Evolutionary conservation across 1,140 invertebrate species (phyloP).

Genomic region (Mercenaria mercenaria): DNA sequence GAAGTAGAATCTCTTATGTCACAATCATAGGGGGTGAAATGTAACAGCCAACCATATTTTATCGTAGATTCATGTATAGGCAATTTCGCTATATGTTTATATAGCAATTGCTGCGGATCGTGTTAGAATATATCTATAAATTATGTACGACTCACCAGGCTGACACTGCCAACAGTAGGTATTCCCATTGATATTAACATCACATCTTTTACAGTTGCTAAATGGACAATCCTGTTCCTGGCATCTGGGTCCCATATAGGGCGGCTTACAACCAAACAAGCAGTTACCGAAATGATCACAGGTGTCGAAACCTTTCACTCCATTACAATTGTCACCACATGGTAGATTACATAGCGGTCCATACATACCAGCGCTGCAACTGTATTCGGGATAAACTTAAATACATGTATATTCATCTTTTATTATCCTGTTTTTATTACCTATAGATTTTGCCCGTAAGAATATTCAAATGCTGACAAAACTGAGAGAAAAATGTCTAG

Average conservation of each 20-base stretch:
- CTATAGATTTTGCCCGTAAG: background rate
- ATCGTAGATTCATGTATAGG: no score
- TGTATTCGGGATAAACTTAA: background rate
- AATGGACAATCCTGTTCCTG: slow-evolving; percentile 26
- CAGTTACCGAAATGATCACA: slow-evolving; percentile 46
- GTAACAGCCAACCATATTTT: no score
- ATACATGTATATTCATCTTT: background rate
- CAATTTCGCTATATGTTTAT: no score
- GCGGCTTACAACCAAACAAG: slow-evolving; percentile 29
- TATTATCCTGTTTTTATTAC: background rate
- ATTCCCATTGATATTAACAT: background rate
- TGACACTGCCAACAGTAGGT: slow-evolving; percentile 28
- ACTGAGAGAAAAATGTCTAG: no score
- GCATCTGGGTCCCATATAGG: slow-evolving; percentile 20
- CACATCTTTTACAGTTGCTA: slow-evolving; percentile 34
- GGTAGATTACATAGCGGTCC: slow-evolving; percentile 21
- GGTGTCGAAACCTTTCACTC: background rate
- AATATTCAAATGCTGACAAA: background rate
- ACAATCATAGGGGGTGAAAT: no score
- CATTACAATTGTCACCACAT: slow-evolving; percentile 42
- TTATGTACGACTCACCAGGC: slow-evolving; percentile 26
- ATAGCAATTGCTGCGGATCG: no score
- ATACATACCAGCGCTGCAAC: slow-evolving; percentile 28
- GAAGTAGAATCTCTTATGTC: no score
- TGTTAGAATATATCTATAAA: no score